Base-by-base conservation (phyloP, 2,113 vertebrate species). In the Periophthalmodon schlosseri region DNA sequence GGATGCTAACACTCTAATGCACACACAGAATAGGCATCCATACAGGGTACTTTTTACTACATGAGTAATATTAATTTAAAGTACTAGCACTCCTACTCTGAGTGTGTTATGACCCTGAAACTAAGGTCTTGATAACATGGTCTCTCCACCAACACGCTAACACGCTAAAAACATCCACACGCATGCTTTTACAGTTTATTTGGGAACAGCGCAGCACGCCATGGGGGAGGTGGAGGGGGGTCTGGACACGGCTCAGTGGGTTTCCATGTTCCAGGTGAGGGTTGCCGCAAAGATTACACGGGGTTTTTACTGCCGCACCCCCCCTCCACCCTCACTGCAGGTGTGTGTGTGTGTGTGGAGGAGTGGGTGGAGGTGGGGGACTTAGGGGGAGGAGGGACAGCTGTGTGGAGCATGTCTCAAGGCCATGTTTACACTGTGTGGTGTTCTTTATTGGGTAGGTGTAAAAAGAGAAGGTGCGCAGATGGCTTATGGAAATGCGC, bases 191-290 rank as follows among this genome's bases (percentile, higher is more conserved):
- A 74, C 77, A 89, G 87, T 87, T 86, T 86, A 90, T 90, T 90
- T 83, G 79, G 74, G 70, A 84, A 85, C 83, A 80, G 73, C 74
- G 63, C 82, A 74, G 84, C 52, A 83, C 84, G 3, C 20, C 14
- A 18, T 16, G 49, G 49, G 49, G 21, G 54, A 12, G 20, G n/a
- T 2, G 54, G n/a, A 7, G 54, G 77, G 86, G 86, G 87, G 86
- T 81, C 86, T 77, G 79, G 85, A 87, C 77, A 85, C 72, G 83
- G 85, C 77, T 80, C 81, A 72, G 70, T 84, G 88, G 79, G 76
- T 79, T 49, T 76, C 56, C 82, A 69, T 61, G 83, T 90, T 90
- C 83, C 75, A 84, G 87, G 86, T 90, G 88, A 87, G 69, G 52
- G 79, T 39, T 39, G 36, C 70, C 69, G 78, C 18, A 14, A 74